Evolutionary conservation across 2,888 invertebrate genomes (phyloP).

Genomic region (Polydrusus tereticollis): DNA sequence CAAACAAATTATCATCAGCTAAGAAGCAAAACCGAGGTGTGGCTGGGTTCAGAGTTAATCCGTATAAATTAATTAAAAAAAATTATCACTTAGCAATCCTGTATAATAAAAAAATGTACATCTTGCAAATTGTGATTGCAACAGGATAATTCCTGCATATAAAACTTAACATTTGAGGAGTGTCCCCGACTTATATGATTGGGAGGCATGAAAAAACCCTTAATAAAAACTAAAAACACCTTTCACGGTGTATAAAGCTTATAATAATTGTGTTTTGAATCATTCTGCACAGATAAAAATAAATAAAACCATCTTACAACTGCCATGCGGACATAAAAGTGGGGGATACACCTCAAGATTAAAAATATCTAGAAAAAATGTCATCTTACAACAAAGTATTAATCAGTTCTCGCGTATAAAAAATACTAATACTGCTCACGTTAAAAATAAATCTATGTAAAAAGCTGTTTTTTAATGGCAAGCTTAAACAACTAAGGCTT

Average conservation of each 20-base stretch:
- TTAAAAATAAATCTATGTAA: conserved; percentile 38
- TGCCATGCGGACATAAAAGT: neutral
- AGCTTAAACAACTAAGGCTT: conserved; percentile 24
- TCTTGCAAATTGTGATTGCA: neutral
- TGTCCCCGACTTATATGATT: neutral
- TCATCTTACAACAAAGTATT: conserved; percentile 11
- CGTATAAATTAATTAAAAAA: neutral
- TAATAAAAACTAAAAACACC: too few species aligned
- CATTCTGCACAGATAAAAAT: too few species aligned
- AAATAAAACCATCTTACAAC: too few species aligned
- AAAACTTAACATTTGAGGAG: conserved; percentile 7
- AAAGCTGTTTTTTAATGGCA: conserved; percentile 25
- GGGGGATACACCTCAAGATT: neutral
- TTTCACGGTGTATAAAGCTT: too few species aligned
- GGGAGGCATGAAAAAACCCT: neutral
- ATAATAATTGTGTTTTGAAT: too few species aligned
- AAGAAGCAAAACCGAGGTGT: conserved; percentile 5
- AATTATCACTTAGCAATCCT: conserved; percentile 18
- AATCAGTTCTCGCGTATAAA: conserved; percentile 52
- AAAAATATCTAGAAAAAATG: conserved; percentile 6
- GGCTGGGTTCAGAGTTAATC: neutral
- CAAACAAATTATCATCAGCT: too few species aligned
- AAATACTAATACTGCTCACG: conserved; percentile 55
- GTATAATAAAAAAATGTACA: neutral
- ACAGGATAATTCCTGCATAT: neutral